phyloP scores from a whole-genome alignment of 1,140 invertebrate species.

The Phymorhynchus buccinoides region DNA sequence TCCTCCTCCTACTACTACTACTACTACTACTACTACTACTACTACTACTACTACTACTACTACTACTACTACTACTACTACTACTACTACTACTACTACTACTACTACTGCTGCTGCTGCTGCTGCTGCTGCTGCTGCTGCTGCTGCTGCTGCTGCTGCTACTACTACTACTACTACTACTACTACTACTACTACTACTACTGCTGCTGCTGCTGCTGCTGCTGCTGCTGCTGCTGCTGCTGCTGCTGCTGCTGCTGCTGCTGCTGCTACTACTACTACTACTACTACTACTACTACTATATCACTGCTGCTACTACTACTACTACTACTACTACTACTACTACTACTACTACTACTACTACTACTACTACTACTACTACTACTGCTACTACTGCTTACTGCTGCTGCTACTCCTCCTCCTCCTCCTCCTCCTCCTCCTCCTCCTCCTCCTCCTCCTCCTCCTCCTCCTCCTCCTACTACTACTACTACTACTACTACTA shows the following conservation, averaged over 20 bases:
- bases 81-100: neutral
- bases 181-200: neutral
- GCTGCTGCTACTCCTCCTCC: too few species aligned
- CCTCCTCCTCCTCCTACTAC: too few species aligned
- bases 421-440: too few species aligned
- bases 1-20: too few species aligned
- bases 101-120: neutral
- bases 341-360: neutral
- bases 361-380: neutral
- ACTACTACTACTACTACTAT: neutral
- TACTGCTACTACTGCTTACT: neutral
- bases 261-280: neutral
- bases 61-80: slow-evolving; percentile 20
- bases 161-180: neutral
- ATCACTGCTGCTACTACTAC: too few species aligned
- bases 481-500: neutral
- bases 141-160: neutral
- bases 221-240: neutral
- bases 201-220: neutral
- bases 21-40: slow-evolving; percentile 32
- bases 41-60: slow-evolving; percentile 14
- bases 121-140: neutral
- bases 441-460: too few species aligned
- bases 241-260: neutral
- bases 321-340: neutral